A percentile compares a stretch with the other conserved stretches of the same genome.
Evolutionary conservation across 2,797 vertebrate species (phyloP).

Genomic region (Siniperca obscura): DNA sequence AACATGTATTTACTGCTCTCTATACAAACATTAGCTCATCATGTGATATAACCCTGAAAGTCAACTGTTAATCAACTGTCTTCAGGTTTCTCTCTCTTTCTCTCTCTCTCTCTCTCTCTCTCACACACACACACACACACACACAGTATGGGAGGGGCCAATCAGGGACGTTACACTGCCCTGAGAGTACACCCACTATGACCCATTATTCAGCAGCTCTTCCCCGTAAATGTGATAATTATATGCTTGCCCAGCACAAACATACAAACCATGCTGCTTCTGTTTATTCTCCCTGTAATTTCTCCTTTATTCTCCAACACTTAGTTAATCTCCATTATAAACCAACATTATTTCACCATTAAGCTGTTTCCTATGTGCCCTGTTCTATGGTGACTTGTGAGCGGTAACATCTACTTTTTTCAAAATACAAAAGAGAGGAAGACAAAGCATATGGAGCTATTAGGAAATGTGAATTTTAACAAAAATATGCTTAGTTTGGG

Average conservation of each 20-base stretch:
- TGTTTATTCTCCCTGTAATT: slow-evolving; percentile 77
- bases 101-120: background rate
- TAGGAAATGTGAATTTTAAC: slow-evolving; percentile 10
- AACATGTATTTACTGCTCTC: background rate
- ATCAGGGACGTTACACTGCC: slow-evolving; percentile 58
- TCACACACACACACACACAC: slow-evolving; percentile 30
- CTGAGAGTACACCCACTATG: slow-evolving; percentile 63
- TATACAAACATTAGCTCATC: slow-evolving; percentile 33
- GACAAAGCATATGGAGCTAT: background rate
- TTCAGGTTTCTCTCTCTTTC: slow-evolving; percentile 20
- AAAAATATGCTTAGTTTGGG: slow-evolving; percentile 1
- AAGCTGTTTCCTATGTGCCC: slow-evolving; percentile 51
- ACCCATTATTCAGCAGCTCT: slow-evolving; percentile 83
- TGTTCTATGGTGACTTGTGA: slow-evolving; percentile 39
- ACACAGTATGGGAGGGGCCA: slow-evolving; percentile 51
- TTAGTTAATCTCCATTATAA: slow-evolving; percentile 68
- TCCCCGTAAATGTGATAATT: slow-evolving; percentile 89
- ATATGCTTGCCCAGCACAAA: slow-evolving; percentile 79
- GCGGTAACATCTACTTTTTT: slow-evolving; percentile 3
- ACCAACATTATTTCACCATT: slow-evolving; percentile 60
- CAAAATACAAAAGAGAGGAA: background rate
- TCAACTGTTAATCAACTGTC: slow-evolving; percentile 20
- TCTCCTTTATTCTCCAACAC: slow-evolving; percentile 70
- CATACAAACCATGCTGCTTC: slow-evolving; percentile 79
- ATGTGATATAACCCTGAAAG: slow-evolving; percentile 11